phyloP scores from a whole-genome alignment of 2,888 invertebrate species.

The Lutraria lutraria region DNA sequence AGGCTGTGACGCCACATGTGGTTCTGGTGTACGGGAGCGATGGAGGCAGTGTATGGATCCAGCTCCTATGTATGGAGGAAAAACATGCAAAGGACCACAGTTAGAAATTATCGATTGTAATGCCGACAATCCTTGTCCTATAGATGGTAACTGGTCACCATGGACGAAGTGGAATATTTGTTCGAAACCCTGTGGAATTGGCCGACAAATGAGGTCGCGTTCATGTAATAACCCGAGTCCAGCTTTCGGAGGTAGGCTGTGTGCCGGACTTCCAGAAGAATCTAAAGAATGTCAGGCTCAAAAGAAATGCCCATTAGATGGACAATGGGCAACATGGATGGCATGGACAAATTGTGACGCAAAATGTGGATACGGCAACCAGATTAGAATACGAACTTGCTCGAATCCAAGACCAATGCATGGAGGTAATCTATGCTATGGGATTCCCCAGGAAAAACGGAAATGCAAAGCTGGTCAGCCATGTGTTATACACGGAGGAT shows the following conservation, averaged over 20 bases:
- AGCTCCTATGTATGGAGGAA: conserved; percentile 51
- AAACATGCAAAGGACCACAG: conserved; percentile 47
- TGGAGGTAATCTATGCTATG: conserved; percentile 59
- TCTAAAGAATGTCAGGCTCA: conserved; percentile 39
- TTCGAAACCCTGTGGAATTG: conserved; percentile 51
- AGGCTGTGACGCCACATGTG: conserved; percentile 55
- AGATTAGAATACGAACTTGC: conserved; percentile 53
- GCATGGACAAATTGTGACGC: conserved; percentile 56
- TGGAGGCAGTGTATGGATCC: conserved; percentile 57
- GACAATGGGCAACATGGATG: conserved; percentile 61
- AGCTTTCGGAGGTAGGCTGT: conserved; percentile 54
- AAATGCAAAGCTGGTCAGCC: conserved; percentile 55
- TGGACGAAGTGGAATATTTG: conserved; percentile 56
- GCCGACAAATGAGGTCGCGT: conserved; percentile 39
- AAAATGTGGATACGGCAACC: conserved; percentile 57
- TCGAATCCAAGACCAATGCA: conserved; percentile 57
- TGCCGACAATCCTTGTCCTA: conserved; percentile 38
- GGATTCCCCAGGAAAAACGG: conserved; percentile 47
- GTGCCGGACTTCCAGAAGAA: conserved; percentile 54
- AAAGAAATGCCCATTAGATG: conserved; percentile 53
- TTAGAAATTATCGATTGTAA: conserved; percentile 53
- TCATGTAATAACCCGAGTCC: conserved; percentile 60
- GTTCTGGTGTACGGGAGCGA: conserved; percentile 40
- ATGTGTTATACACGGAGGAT: conserved; percentile 63
- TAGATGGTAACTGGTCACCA: conserved; percentile 58